These are phyloP conservation scores for Syngnathus typhle DNA, from an alignment of 2,113 vertebrate species.

Conservation along the genomic window DNA sequence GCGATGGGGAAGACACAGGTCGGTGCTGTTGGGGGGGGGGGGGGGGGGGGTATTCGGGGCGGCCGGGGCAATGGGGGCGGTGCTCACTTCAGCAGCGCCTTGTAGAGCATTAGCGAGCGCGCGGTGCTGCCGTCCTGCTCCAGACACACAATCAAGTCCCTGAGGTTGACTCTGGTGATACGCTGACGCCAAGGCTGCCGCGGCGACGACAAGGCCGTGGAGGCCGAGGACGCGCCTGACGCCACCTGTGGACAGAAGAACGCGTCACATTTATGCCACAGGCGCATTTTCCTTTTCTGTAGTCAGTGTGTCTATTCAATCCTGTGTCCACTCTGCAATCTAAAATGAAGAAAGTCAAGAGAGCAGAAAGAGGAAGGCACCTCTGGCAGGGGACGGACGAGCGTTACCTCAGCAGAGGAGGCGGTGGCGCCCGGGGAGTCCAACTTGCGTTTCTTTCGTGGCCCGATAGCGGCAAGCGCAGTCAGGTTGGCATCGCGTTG, in stretches of 20 bases:
- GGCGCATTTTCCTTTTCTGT: too few species aligned
- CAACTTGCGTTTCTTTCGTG: slow-evolving; percentile 66
- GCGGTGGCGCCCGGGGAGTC: slow-evolving; percentile 52
- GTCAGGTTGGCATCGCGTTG: slow-evolving; percentile 71
- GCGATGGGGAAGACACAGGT: neutral
- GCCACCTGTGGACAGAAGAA: slow-evolving; percentile 45
- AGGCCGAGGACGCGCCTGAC: slow-evolving; percentile 15
- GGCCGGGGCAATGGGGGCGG: neutral
- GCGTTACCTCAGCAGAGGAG: slow-evolving; percentile 47
- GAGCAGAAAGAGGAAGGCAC: too few species aligned
- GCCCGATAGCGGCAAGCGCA: slow-evolving; percentile 63
- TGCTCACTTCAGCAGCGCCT: slow-evolving; percentile 67
- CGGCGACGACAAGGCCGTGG: slow-evolving; percentile 57
- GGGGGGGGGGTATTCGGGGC: neutral
- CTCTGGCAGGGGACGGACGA: too few species aligned
- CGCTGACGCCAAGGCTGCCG: slow-evolving; percentile 76
- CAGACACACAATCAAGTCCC: slow-evolving; percentile 84
- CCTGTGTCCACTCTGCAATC: too few species aligned
- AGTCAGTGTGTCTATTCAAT: too few species aligned
- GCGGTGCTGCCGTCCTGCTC: slow-evolving; percentile 75
- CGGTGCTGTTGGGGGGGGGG: neutral
- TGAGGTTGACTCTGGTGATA: slow-evolving; percentile 80
- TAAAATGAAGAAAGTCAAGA: too few species aligned
- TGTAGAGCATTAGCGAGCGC: slow-evolving; percentile 75
- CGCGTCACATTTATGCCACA: neutral